Percentiles rank a stretch among this genome's conserved stretches.
Conservation (phyloP, 2,888 invertebrate species). For the Atethmia centrago region DNA sequence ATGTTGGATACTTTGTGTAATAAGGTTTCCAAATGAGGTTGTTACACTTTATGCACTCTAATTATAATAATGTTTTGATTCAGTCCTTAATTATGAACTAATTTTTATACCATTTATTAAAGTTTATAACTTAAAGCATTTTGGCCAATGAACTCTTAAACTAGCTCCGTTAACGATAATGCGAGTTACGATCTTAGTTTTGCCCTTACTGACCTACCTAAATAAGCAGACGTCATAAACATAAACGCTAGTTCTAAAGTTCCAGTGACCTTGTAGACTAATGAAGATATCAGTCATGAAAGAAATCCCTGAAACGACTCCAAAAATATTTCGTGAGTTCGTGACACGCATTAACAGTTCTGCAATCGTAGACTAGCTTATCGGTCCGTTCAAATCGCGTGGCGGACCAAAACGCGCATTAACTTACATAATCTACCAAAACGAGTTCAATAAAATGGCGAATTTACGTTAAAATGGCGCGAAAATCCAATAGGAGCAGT, state of each 20-base stretch:
- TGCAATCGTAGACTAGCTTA: conserved; percentile 70
- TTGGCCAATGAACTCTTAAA: not conserved
- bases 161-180: conserved; percentile 8
- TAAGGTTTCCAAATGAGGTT: conserved; percentile 53
- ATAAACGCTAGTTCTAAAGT: conserved; percentile 27
- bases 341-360: conserved; percentile 60
- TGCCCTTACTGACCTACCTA: conserved; percentile 14
- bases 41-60: conserved; percentile 41
- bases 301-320: conserved; percentile 50
- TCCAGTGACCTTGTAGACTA: conserved; percentile 58
- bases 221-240: conserved; percentile 21
- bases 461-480: conserved; percentile 79
- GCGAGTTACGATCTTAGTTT: conserved; percentile 11
- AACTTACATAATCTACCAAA: conserved; percentile 80
- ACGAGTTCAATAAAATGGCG: conserved; percentile 80
- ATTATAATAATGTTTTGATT: conserved; percentile 35
- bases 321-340: conserved; percentile 55
- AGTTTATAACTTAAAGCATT: not conserved
- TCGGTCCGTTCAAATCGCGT: conserved; percentile 75
- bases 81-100: conserved; percentile 8
- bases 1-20: conserved; percentile 49
- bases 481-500: conserved; percentile 74
- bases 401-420: conserved; percentile 74
- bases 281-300: conserved; percentile 72
- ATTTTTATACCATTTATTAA: conserved; percentile 12